Evolutionary conservation across 2,113 vertebrate species (phyloP).

Genomic region (Phocoena sinus): DNA sequence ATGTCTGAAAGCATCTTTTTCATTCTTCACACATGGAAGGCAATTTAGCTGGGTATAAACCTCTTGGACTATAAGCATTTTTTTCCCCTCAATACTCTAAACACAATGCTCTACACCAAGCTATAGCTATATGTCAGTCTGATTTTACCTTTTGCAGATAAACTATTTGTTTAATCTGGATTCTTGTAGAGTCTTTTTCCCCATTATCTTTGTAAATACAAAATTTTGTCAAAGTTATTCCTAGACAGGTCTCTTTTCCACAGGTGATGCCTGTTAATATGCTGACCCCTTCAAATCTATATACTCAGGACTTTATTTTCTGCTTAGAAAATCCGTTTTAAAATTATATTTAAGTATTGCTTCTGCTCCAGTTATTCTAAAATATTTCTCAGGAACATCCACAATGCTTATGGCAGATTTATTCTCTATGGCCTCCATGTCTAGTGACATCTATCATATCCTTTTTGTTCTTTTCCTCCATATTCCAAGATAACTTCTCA

Average conservation of each 20-base stretch:
- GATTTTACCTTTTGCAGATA: not conserved
- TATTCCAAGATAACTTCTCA: not conserved
- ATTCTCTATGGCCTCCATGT: not conserved
- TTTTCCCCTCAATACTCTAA: not conserved
- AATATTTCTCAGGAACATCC: not conserved
- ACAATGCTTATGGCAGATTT: not conserved
- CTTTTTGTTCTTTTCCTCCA: not conserved
- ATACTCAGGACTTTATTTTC: not conserved
- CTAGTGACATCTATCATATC: not conserved
- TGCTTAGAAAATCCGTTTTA: not conserved
- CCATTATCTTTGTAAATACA: not conserved
- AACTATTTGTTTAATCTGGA: not conserved
- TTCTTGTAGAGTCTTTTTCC: not conserved
- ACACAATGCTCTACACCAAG: not conserved
- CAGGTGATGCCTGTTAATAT: not conserved
- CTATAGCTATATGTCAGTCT: not conserved
- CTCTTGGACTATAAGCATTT: not conserved
- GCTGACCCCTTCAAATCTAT: not conserved
- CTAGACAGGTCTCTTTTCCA: not conserved
- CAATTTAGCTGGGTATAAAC: not conserved
- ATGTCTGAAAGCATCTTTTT: not conserved
- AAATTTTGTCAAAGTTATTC: not conserved
- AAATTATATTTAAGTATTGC: not conserved
- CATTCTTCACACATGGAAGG: not conserved
- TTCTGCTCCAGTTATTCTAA: not conserved